A percentile compares a stretch with the other conserved stretches of the same genome.
These are phyloP conservation scores for Chaenocephalus aceratus DNA, from an alignment of 2,113 vertebrate genomes.

Conservation along the genomic window DNA sequence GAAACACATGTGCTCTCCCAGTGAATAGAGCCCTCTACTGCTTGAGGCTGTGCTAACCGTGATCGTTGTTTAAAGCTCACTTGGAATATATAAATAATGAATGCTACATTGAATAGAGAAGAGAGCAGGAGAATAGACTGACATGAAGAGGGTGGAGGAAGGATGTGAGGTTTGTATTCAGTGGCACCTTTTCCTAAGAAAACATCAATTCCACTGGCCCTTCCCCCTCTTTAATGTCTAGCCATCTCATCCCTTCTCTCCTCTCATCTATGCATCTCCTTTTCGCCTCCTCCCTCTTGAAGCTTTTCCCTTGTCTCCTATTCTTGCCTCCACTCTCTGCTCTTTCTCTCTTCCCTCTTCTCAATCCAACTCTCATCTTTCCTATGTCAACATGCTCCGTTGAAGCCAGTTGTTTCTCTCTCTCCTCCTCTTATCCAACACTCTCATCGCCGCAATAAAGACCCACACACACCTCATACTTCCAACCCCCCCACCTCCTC, in stretches of 20 bases:
- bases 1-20: slow-evolving; percentile 10
- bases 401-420: slow-evolving; percentile 25
- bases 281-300: slow-evolving; percentile 20
- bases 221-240: background rate
- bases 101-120: background rate
- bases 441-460: slow-evolving; percentile 59
- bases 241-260: slow-evolving; percentile 1
- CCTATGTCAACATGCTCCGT: slow-evolving; percentile 9
- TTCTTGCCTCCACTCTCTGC: slow-evolving; percentile 2
- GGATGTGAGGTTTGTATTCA: background rate
- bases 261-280: background rate
- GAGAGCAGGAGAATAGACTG: background rate
- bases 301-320: slow-evolving; percentile 12
- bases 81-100: slow-evolving; percentile 55
- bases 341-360: background rate
- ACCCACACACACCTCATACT: slow-evolving; percentile 40
- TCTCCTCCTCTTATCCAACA: slow-evolving; percentile 7
- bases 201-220: background rate
- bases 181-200: background rate
- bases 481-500: slow-evolving; percentile 50
- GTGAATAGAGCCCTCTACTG: background rate
- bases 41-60: slow-evolving; percentile 8
- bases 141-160: background rate
- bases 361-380: slow-evolving; percentile 8
- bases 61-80: slow-evolving; percentile 35